These are phyloP conservation scores for Nephrotoma appendiculata DNA, from an alignment of 2,888 invertebrate species.

Conservation along the genomic window DNA sequence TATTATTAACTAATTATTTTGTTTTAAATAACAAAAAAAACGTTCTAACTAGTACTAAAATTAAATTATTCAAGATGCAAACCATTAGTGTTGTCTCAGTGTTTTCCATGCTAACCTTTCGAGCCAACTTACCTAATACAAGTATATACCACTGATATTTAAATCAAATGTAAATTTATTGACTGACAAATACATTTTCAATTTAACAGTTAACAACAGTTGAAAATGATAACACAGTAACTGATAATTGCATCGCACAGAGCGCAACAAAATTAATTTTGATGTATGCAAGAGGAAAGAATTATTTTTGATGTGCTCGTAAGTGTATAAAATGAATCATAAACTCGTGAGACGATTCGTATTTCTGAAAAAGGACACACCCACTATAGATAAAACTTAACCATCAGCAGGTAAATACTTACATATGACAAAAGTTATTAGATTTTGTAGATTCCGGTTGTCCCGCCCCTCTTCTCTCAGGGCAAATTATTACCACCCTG, in stretches of 20 bases:
- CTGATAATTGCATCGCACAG: background rate
- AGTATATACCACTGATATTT: no score
- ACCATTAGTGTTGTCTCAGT: no score
- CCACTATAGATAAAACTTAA: background rate
- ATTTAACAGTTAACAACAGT: background rate
- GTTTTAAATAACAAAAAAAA: no score
- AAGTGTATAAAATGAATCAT: background rate
- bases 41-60: no score
- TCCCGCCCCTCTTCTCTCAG: background rate
- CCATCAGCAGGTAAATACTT: background rate
- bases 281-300: background rate
- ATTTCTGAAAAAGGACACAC: background rate
- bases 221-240: background rate
- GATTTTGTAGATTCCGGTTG: background rate
- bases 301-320: background rate
- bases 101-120: no score
- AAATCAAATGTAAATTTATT: background rate
- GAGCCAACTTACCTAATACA: no score
- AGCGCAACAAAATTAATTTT: background rate
- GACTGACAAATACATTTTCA: background rate
- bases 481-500: background rate
- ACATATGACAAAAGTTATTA: background rate
- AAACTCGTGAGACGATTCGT: background rate
- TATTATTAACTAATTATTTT: no score
- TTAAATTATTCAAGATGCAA: no score